Evolutionary conservation across 2,113 vertebrate genomes (phyloP).

Genomic region (Poecile atricapillus): DNA sequence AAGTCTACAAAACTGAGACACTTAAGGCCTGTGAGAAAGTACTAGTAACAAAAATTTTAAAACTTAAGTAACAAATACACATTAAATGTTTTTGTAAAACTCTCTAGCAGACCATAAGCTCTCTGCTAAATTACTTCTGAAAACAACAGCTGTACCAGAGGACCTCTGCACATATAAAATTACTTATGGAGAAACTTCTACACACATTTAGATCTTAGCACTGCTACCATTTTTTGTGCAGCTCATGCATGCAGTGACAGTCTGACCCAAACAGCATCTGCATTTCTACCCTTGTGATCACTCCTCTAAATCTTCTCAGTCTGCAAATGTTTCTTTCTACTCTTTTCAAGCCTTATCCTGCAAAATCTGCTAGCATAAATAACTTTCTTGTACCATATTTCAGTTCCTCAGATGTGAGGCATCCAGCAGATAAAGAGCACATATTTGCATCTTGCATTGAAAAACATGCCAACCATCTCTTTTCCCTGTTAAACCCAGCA

Average conservation of each 20-base stretch:
- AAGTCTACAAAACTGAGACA: background rate
- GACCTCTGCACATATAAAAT: background rate
- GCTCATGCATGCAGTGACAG: background rate
- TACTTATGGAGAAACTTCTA: background rate
- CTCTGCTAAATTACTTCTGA: background rate
- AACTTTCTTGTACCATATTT: background rate
- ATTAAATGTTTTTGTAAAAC: background rate
- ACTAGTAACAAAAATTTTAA: background rate
- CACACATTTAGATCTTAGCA: background rate
- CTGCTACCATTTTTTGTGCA: background rate
- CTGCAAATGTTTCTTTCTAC: background rate
- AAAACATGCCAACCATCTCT: background rate
- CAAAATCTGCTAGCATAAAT: background rate
- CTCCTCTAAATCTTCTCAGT: background rate
- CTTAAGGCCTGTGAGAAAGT: background rate
- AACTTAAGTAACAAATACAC: background rate
- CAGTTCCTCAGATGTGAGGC: background rate
- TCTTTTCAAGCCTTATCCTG: background rate
- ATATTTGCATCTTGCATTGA: background rate
- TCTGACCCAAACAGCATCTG: background rate
- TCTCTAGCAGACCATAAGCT: background rate
- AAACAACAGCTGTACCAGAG: background rate
- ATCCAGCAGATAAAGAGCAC: background rate
- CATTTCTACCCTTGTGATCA: background rate
- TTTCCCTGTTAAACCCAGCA: background rate